Conservation (phyloP, 2,797 vertebrate genomes). For the Tokudaia tokunoshimensis region DNA sequence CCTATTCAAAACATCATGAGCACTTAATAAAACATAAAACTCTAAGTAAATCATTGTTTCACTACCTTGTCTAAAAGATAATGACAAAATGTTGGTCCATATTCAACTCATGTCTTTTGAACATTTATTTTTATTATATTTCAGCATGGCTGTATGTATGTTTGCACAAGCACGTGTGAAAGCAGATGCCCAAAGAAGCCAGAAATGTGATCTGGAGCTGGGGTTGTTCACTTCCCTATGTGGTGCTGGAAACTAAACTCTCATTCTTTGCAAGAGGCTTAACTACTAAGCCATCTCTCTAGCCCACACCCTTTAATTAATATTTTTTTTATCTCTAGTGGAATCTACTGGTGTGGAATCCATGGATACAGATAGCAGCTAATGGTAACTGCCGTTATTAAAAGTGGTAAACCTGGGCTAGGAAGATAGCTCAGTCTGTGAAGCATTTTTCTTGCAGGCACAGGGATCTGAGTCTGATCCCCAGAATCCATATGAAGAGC, state of each 20-base stretch:
- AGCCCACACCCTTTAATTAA: background rate
- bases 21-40: background rate
- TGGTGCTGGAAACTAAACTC: background rate
- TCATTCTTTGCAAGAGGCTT: background rate
- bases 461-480: background rate
- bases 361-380: background rate
- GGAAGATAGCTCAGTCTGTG: background rate
- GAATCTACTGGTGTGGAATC: background rate
- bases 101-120: background rate
- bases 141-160: background rate
- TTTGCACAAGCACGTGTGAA: background rate
- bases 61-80: background rate
- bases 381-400: background rate
- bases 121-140: background rate
- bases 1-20: background rate
- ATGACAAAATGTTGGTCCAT: background rate
- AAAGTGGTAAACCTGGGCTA: constrained; percentile 17
- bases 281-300: background rate
- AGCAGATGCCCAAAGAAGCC: background rate
- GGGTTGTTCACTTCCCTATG: background rate
- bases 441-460: background rate
- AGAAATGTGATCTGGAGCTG: background rate
- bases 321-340: background rate
- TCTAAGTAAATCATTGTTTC: background rate
- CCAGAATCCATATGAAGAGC: background rate